Conservation (phyloP, 2,888 invertebrate genomes). For the Phortica okadai region DNA sequence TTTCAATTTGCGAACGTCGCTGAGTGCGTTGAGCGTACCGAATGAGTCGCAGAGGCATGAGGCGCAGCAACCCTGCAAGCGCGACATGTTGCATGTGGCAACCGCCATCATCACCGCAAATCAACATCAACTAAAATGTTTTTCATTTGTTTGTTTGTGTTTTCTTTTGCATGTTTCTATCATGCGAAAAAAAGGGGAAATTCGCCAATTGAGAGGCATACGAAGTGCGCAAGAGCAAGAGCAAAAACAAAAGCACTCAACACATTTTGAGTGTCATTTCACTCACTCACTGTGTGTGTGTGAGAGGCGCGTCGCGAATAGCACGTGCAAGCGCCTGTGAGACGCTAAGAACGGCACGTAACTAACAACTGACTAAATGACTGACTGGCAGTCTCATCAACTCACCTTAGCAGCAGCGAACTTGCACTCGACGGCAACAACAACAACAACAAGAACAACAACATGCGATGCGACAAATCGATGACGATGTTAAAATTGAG, state of each 20-base stretch:
- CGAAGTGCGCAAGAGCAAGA: not conserved
- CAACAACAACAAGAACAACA: not conserved
- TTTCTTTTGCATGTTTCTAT: not conserved
- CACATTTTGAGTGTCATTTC: not conserved
- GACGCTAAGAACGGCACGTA: constrained; percentile 15
- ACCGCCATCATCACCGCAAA: not conserved
- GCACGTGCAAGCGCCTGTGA: not conserved
- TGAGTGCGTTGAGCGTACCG: not conserved
- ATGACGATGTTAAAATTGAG: constrained; percentile 7
- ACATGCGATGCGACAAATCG: not conserved
- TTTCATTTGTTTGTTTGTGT: not conserved
- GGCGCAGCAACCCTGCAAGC: not conserved
- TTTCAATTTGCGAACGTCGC: constrained; percentile 32
- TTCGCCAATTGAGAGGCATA: not conserved
- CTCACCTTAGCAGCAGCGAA: not conserved
- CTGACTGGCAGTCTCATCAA: no score
- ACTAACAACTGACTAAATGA: not conserved
- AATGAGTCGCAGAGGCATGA: not conserved
- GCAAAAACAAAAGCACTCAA: not conserved
- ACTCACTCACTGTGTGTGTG: not conserved
- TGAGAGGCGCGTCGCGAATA: not conserved
- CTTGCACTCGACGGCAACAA: not conserved
- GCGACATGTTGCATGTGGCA: constrained; percentile 17
- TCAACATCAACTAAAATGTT: not conserved
- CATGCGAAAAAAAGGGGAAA: not conserved